Evolutionary conservation across 2,113 vertebrate genomes (phyloP), one percentile per base, ranked within the genome.

Genomic region (Martes martes): DNA sequence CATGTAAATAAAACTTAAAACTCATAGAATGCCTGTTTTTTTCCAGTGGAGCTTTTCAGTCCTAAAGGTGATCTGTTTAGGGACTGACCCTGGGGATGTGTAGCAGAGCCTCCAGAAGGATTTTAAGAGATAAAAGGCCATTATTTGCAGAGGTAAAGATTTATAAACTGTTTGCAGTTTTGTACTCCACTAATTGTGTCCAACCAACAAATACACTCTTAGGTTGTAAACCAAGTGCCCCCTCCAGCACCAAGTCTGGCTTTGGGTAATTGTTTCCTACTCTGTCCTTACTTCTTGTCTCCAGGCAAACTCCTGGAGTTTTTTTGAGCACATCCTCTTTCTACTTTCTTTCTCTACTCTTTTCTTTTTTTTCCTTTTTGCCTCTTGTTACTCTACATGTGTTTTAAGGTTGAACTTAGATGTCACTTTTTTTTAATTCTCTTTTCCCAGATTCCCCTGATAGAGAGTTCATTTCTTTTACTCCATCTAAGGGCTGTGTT

Each of bases 1-100:
- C 19, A 21, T 91, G 31, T 78, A 21, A 92, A 59, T 80, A 50
- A 96, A 96, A 65, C 42, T 28, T 92, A 71, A 89, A 93, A 84
- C 15, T 39, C n/a, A 76, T 14, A 47, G 33, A 61, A 76, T 50
- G 13, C 23, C 23, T 52, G 55, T 19, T 89, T 24, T 19, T 84
- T 93, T 79, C n/a, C 31, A 45, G 55, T 78, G 45, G 50, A 86
- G 16, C 1, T 87, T 92, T 82, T 92, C 9, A n/a, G 47, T 67
- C 39, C 55, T 89, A 9, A 42, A 84, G 33, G 39, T 57, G 10
- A 21, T 69, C 65, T 8, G 9, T 78, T 78, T 84, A 8, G 15
- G 0, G 39, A 33, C 61, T 63, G 71, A 83, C 15, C 7, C 2
- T n/a, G 10, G 6, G 0, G 2, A 2, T 2, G 9, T 67, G 10